A percentile compares a stretch with the other conserved stretches of the same genome.
Evolutionary conservation across 2,797 vertebrate species (phyloP).

Genomic region (Lycodopsis pacificus): DNA sequence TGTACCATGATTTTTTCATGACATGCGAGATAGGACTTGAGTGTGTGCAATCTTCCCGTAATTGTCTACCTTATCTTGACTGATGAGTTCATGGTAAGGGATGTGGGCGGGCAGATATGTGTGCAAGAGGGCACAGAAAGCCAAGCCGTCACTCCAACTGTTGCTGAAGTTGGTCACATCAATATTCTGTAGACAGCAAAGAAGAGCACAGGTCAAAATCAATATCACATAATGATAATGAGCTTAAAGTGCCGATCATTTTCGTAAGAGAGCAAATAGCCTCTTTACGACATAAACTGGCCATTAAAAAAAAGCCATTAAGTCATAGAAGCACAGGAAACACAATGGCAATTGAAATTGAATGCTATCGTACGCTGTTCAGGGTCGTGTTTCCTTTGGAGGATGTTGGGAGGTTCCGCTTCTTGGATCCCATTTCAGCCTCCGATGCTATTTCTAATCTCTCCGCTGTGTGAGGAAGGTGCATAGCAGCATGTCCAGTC

Average conservation of each 20-base stretch:
- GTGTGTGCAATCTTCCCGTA: constrained; percentile 19
- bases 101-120: constrained; percentile 93
- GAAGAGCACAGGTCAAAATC: constrained; percentile 16
- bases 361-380: constrained; percentile 21
- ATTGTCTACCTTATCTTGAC: constrained; percentile 90
- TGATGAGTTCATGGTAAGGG: constrained; percentile 92
- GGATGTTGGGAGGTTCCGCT: constrained; percentile 29
- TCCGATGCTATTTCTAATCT: constrained; percentile 37
- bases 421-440: constrained; percentile 26
- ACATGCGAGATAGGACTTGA: background rate
- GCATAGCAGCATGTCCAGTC: constrained; percentile 66
- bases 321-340: constrained; percentile 51
- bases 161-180: constrained; percentile 96
- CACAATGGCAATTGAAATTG: constrained; percentile 27
- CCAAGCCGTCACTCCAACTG: constrained; percentile 94
- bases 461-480: constrained; percentile 50
- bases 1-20: no score
- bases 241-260: constrained; percentile 33
- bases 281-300: constrained; percentile 24
- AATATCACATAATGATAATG: constrained; percentile 29
- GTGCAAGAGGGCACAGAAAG: constrained; percentile 92
- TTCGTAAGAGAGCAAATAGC: constrained; percentile 10
- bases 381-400: constrained; percentile 31
- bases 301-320: constrained; percentile 41
- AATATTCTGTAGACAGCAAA: constrained; percentile 79